phyloP scores from a whole-genome alignment of 35 echinoderm and acorn worm species.

The Diadema setosum region DNA sequence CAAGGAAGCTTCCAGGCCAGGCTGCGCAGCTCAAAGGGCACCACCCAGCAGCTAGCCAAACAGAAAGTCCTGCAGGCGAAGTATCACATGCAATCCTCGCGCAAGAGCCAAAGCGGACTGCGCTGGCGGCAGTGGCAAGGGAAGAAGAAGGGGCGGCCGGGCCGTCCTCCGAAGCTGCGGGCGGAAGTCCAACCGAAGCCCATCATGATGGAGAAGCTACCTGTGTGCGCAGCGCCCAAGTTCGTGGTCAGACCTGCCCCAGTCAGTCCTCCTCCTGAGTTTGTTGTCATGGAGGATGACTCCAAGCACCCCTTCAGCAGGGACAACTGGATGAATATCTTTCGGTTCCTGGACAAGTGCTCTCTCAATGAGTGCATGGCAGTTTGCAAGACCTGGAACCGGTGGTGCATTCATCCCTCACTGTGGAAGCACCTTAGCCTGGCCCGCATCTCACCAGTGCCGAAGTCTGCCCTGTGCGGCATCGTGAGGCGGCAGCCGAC shows the following conservation, averaged over 20 bases:
- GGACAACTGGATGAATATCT: constrained; percentile 74
- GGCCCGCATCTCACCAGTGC: constrained; percentile 17
- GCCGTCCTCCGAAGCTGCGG: not conserved
- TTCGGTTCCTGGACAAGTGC: constrained; percentile 38
- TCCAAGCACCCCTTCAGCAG: constrained; percentile 32
- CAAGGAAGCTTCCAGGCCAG: not conserved
- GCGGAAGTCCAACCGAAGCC: constrained; percentile 9
- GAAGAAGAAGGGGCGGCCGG: not conserved
- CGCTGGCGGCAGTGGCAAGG: not conserved
- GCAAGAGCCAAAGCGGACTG: not conserved
- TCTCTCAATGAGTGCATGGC: constrained; percentile 65
- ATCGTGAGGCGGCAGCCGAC: constrained; percentile 81
- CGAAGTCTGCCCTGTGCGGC: constrained; percentile 45
- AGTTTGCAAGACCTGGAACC: constrained; percentile 96
- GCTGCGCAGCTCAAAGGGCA: not conserved
- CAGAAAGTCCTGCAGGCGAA: constrained; percentile 78
- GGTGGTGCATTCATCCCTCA: constrained; percentile 80
- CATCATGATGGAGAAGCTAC: constrained; percentile 33
- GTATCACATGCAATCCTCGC: constrained; percentile 42
- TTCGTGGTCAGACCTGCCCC: constrained; percentile 82
- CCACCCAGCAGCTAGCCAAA: constrained; percentile 52
- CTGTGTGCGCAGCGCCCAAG: constrained; percentile 32
- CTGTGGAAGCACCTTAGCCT: constrained; percentile 74
- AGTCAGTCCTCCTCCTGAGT: constrained; percentile 64
- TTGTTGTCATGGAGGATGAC: constrained; percentile 34